These are phyloP conservation scores for Pseudococcus longispinus DNA, from an alignment of 2,888 invertebrate genomes.

Conservation along the genomic window DNA sequence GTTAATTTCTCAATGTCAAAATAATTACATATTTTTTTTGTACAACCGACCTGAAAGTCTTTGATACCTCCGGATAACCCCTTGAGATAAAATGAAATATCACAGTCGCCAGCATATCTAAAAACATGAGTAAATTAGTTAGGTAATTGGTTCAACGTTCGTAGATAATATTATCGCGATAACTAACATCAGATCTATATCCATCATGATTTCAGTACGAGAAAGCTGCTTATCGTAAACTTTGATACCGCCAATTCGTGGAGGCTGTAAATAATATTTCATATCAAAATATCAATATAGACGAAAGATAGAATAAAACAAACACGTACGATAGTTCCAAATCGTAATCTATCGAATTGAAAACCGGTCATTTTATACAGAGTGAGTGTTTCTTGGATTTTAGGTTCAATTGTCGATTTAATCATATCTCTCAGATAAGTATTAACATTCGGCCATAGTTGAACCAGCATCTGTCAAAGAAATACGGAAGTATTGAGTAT, in stretches of 20 bases:
- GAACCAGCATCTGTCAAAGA: slow-evolving; percentile 74
- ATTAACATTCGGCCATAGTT: slow-evolving; percentile 97
- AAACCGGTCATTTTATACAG: slow-evolving; percentile 90
- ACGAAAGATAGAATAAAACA: neutral
- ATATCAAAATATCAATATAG: neutral
- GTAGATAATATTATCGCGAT: slow-evolving; percentile 17
- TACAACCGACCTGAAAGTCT: slow-evolving; percentile 73
- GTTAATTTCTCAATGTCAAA: slow-evolving; percentile 34
- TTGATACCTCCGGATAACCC: slow-evolving; percentile 82
- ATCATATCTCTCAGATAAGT: slow-evolving; percentile 84
- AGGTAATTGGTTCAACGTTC: slow-evolving; percentile 32
- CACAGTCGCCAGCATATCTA: slow-evolving; percentile 96
- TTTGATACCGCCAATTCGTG: slow-evolving; percentile 92
- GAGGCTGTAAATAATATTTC: slow-evolving; percentile 72
- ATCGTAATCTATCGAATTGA: slow-evolving; percentile 90
- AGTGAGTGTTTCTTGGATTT: slow-evolving; percentile 78
- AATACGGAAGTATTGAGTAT: slow-evolving; percentile 35
- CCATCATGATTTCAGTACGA: slow-evolving; percentile 95
- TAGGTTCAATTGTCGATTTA: slow-evolving; percentile 86
- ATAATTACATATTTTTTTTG: slow-evolving; percentile 3
- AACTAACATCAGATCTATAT: slow-evolving; percentile 90
- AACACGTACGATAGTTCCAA: slow-evolving; percentile 89
- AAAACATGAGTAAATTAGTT: slow-evolving; percentile 60
- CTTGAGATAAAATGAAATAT: slow-evolving; percentile 87
- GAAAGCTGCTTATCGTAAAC: slow-evolving; percentile 94